phyloP scores from a whole-genome alignment of 1,140 invertebrate species.

The Zelostemma sp. region DNA sequence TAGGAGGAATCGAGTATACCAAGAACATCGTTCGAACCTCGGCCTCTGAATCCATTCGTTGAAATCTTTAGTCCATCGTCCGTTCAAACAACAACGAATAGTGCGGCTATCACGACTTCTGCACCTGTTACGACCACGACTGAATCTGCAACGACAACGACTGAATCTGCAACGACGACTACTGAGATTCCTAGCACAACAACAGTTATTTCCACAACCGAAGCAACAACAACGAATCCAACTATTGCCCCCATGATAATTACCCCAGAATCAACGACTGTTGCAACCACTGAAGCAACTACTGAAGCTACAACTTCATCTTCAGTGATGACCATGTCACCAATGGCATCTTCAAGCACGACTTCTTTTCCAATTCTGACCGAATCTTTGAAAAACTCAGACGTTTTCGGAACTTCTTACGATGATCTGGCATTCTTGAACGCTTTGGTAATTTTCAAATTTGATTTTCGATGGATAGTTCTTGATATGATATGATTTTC shows the following conservation, averaged over 20 bases:
- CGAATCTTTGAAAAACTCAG: conserved; percentile 46
- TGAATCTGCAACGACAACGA: conserved; percentile 16
- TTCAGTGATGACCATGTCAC: background rate
- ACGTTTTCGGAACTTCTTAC: conserved; percentile 62
- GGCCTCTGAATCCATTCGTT: conserved; percentile 53
- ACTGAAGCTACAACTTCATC: conserved; percentile 18
- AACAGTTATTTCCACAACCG: conserved; percentile 25
- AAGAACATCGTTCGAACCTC: conserved; percentile 36
- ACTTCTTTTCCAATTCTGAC: conserved; percentile 9
- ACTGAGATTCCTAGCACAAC: conserved; percentile 25
- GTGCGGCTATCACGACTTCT: conserved; percentile 9
- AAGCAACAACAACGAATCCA: conserved; percentile 14
- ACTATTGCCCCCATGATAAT: conserved; percentile 25
- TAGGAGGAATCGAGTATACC: conserved; percentile 56
- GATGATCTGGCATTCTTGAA: conserved; percentile 65
- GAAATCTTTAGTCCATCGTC: conserved; percentile 58
- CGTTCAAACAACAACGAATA: conserved; percentile 22
- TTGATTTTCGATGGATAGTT: background rate
- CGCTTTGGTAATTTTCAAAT: conserved; percentile 56
- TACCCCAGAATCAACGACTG: conserved; percentile 13
- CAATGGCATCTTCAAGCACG: conserved; percentile 9
- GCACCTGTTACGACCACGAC: conserved; percentile 19
- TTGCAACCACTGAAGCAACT: conserved; percentile 4
- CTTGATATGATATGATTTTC: conserved; percentile 2
- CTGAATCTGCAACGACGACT: conserved; percentile 21